Base-by-base conservation (phyloP, 2,888 invertebrate genomes). In the Crossocerus cetratus region DNA sequence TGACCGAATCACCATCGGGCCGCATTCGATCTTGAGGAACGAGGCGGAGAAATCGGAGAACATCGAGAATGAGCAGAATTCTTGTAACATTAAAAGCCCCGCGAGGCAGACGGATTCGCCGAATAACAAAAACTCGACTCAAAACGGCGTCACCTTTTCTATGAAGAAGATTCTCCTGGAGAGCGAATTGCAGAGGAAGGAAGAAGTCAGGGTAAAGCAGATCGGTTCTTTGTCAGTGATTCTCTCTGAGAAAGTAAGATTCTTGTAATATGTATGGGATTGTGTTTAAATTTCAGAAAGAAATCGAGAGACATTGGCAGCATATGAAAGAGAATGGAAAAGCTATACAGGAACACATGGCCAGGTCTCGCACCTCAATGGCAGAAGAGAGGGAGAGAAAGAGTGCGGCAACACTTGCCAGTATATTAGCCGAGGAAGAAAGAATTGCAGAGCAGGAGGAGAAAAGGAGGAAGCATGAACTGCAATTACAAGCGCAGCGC, bases 1-100 rank as follows among this genome's bases (percentile, higher is more conserved):
- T 1, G 91, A 91, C 75, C 91, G 92, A 87, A 92, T 92, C 0
- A 93, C 93, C 0, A 91, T 93, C 66, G 92, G 92, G 0, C 92
- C 92, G 0, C 89, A 89, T 42, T 81, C 89, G 14, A 89, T 87
- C 11, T 44, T 75, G 13, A 83, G 90, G 65, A 82, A 82, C 43
- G 75, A 79, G 45, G 69, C 73, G n/a, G 65, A 73, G 16, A 65
- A 77, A 43, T 77, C 77, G 16, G 76, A 82, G 55, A 82, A 88
- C 78, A 80, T 84, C 58, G 76, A 85, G 77, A 90, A 80, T 64
- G 76, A 86, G 21, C 78, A 77, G 44, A 80, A 83, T 45, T 79
- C 77, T 49, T 82, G 79, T 42, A 83, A 83, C 22, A 66, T 79
- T 22, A 61, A 63, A 22, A 13, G 22, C 32, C 57, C 70, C 8